Percentiles rank a stretch among this genome's conserved stretches.
Evolutionary conservation across 1,140 invertebrate species (phyloP).

Genomic region (Caenorhabditis briggsae): DNA sequence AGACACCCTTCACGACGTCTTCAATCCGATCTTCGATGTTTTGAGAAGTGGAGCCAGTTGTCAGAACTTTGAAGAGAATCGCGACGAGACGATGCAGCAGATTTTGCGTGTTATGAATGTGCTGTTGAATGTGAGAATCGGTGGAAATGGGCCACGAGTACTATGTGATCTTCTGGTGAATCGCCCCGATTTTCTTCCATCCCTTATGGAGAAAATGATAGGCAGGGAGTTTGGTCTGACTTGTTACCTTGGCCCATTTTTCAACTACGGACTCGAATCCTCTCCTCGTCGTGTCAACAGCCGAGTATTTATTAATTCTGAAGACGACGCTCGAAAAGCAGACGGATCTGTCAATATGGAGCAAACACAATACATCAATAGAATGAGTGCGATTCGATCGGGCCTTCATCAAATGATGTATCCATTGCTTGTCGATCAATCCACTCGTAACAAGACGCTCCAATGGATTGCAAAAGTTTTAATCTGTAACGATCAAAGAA

Average conservation of each 20-base stretch:
- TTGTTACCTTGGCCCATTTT: constrained; percentile 89
- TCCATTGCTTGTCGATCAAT: constrained; percentile 19
- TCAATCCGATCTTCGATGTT: constrained; percentile 18
- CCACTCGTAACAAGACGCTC: constrained; percentile 4
- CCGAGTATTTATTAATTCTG: neutral
- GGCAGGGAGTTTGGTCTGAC: constrained; percentile 88
- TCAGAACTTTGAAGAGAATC: neutral
- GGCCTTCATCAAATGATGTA: constrained; percentile 19
- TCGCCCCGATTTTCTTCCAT: constrained; percentile 45
- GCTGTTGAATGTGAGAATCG: neutral
- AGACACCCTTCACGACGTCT: neutral
- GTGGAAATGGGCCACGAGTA: neutral
- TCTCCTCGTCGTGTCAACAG: neutral
- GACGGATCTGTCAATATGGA: constrained; percentile 84
- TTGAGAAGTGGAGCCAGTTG: neutral
- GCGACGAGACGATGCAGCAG: neutral
- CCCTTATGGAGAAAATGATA: neutral
- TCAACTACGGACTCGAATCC: constrained; percentile 82
- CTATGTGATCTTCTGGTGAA: constrained; percentile 9
- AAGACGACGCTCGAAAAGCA: constrained; percentile 48
- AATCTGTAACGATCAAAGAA: constrained; percentile 37
- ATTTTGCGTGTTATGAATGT: constrained; percentile 28
- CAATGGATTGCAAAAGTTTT: constrained; percentile 29
- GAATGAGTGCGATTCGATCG: constrained; percentile 73
- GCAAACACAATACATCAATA: constrained; percentile 88